Evolutionary conservation across 2,888 invertebrate species (phyloP).

Genomic region (Epiblema foenella): DNA sequence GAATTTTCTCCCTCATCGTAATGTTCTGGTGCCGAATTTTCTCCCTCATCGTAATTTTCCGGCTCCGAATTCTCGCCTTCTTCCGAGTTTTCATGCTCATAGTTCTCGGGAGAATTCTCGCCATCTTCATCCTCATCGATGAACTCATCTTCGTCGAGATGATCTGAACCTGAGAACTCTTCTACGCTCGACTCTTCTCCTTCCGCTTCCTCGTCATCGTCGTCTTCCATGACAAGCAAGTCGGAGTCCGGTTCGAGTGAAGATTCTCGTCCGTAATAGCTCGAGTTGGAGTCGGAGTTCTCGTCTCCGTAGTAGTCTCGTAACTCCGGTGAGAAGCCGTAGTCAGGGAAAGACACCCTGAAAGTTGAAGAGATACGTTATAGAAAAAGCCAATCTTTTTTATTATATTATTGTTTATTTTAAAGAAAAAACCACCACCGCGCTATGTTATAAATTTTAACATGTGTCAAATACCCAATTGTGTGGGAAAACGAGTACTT

Average conservation of each 20-base stretch:
- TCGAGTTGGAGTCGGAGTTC: not conserved
- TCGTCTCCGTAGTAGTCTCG: not conserved
- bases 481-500: too few relatives aligned
- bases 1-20: not conserved
- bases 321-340: not conserved
- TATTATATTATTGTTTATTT: too few relatives aligned
- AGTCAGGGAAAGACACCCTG: not conserved
- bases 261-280: slow-evolving; percentile 3
- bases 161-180: not conserved
- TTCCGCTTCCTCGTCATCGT: not conserved
- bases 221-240: slow-evolving; percentile 8
- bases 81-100: not conserved
- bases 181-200: not conserved
- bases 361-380: not conserved
- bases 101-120: not conserved
- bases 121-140: not conserved
- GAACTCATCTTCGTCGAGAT: not conserved
- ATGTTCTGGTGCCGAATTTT: not conserved
- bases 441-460: too few relatives aligned
- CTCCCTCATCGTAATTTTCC: slow-evolving; percentile 1
- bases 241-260: slow-evolving; percentile 2
- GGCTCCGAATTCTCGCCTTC: slow-evolving; percentile 3
- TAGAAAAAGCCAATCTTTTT: too few relatives aligned
- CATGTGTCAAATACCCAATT: too few relatives aligned
- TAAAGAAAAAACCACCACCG: too few relatives aligned